A percentile compares a stretch with the other conserved stretches of the same genome.
These are phyloP conservation scores for Drosophila seguyi DNA, from an alignment of 1,140 invertebrate genomes.

Conservation along the genomic window DNA sequence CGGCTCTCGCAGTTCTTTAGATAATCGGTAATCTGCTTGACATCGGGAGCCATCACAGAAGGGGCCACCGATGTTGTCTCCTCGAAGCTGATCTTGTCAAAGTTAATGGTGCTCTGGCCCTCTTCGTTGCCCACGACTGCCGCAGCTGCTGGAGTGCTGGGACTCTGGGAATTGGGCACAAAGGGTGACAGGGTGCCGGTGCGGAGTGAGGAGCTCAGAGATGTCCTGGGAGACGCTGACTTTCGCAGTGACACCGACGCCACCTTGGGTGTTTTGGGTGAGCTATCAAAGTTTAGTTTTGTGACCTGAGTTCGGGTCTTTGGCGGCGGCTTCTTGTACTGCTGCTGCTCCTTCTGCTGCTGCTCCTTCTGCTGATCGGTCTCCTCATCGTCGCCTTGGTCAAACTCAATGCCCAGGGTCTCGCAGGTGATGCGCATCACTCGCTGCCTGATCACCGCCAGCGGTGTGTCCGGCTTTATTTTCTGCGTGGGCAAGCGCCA, in stretches of 20 bases:
- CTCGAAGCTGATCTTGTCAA: constrained; percentile 83
- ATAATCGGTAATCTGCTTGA: constrained; percentile 79
- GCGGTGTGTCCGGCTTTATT: constrained; percentile 73
- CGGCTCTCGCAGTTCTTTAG: constrained; percentile 71
- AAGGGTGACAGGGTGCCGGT: constrained; percentile 24
- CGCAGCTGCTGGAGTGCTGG: neutral
- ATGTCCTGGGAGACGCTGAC: neutral
- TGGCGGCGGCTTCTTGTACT: neutral
- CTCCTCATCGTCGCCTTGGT: constrained; percentile 5
- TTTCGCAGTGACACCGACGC: neutral
- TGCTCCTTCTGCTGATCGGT: neutral
- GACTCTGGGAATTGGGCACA: constrained; percentile 52
- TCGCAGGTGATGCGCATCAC: constrained; percentile 78
- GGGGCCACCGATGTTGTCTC: constrained; percentile 38
- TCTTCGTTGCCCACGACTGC: neutral
- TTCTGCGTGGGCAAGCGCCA: constrained; percentile 78
- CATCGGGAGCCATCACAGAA: constrained; percentile 34
- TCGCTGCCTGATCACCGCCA: constrained; percentile 70
- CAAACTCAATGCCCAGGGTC: constrained; percentile 72
- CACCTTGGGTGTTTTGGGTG: constrained; percentile 20
- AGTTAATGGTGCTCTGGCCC: constrained; percentile 67
- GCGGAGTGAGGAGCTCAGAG: neutral
- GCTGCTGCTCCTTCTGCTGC: neutral
- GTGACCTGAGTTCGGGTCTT: neutral
- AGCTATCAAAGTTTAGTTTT: constrained; percentile 37